Base-by-base conservation (phyloP, 2,797 vertebrate genomes). In the Sternotherus odoratus region DNA sequence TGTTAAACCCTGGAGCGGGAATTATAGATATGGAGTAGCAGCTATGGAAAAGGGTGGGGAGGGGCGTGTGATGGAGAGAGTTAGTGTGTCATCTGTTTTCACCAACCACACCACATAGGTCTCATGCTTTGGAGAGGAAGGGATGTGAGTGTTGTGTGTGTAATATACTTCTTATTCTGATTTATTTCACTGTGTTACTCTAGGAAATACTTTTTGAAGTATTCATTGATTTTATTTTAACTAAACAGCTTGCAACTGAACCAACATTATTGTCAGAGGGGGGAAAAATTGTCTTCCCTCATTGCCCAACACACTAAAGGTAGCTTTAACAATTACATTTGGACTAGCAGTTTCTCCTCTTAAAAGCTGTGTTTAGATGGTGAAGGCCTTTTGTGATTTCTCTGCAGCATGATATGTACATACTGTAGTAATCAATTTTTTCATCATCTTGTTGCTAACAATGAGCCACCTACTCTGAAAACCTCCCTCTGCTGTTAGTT, bases 401-500 rank as follows among this genome's bases (percentile, higher is more conserved):
- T 95, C 56, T 93, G 91, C 86, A 95, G 92, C 79, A 77, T 91
- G 91, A 72, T 89, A 86, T 79, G 77, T 95, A 94, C 86, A 91
- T 95, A 91, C 92, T 94, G 92, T 85, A 92, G 50, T 94, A 95
- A 97, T 95, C 95, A 94, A 86, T 89, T 96, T 97, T 96, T 97
- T 96, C 93, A 88, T 95, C 94, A 82, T 74, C 63, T 89, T 87
- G 53, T 96, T 96, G 92, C 91, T 97, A 95, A 97, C 97, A 97
- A 97, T 96, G 92, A 96, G 82, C 92, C 86, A 88, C 80, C 91
- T 97, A 96, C 94, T 95, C 95, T 91, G 88, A 96, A 97, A 96
- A 94, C 85, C 90, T 87, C 95, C 66, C 84, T 82, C 87, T 86
- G 86, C 87, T 28, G 36, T 93, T 92, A 88, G 63, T 92, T 89